phyloP scores from a whole-genome alignment of 2,888 invertebrate genomes.

The Lypha dubia region DNA sequence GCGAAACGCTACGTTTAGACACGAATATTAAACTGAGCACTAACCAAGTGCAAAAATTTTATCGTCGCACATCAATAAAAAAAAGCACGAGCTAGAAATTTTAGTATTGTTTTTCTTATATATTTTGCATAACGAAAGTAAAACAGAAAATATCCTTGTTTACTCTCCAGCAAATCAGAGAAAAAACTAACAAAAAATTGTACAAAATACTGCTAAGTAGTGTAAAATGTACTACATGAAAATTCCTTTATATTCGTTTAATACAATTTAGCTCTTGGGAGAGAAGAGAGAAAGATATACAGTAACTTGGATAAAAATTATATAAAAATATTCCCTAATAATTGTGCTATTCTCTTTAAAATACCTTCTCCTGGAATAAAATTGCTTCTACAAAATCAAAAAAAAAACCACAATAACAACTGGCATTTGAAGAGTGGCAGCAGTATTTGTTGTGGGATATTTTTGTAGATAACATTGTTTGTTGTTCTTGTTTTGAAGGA shows the following conservation, averaged over 20 bases:
- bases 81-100: slow-evolving; percentile 58
- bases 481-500: slow-evolving; percentile 15
- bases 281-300: background rate
- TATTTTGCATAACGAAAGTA: slow-evolving; percentile 60
- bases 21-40: slow-evolving; percentile 83
- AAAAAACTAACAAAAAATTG: background rate
- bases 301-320: background rate
- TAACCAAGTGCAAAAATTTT: slow-evolving; percentile 78
- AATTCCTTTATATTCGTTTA: slow-evolving; percentile 1
- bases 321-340: slow-evolving; percentile 6
- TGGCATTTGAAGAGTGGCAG: background rate
- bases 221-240: slow-evolving; percentile 4
- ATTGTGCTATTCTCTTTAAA: background rate
- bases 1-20: slow-evolving; percentile 83
- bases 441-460: slow-evolving; percentile 8
- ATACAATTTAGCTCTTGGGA: background rate
- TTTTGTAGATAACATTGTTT: background rate
- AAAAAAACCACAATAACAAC: background rate
- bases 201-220: slow-evolving; percentile 25
- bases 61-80: slow-evolving; percentile 74
- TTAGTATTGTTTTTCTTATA: slow-evolving; percentile 27
- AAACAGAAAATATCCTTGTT: slow-evolving; percentile 54
- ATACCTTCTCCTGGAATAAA: background rate
- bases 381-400: background rate
- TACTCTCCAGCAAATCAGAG: slow-evolving; percentile 29